Percentiles rank a stretch among this genome's conserved stretches.
Conservation (phyloP, 2,797 vertebrate genomes). For the Alcedo quadribrachys region DNA sequence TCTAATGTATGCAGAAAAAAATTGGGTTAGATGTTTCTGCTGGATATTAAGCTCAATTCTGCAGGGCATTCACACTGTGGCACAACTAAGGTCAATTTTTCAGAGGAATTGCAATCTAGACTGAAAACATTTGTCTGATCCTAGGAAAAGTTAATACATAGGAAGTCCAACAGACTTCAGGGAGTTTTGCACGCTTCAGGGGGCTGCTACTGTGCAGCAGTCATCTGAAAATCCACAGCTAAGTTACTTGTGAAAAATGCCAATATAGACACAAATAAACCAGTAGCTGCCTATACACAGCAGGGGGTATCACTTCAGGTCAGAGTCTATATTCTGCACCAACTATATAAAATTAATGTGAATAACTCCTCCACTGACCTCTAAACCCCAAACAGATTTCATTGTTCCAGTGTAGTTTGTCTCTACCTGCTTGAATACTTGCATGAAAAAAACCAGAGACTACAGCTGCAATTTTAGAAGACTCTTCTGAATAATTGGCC, state of each 20-base stretch:
- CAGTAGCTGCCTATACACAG: background rate
- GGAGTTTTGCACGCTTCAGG: background rate
- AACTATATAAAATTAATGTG: background rate
- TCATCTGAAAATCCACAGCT: background rate
- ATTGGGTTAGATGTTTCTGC: background rate
- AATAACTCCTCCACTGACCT: background rate
- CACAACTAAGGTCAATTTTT: background rate
- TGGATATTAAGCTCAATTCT: background rate
- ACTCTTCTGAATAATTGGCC: background rate
- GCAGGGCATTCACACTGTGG: background rate
- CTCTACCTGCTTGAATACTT: background rate
- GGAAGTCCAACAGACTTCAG: background rate
- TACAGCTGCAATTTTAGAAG: background rate
- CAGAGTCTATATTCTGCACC: background rate
- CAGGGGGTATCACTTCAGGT: background rate
- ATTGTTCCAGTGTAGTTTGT: background rate
- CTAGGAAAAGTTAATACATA: background rate
- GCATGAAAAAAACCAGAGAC: background rate
- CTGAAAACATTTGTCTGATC: background rate
- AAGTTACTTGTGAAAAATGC: background rate
- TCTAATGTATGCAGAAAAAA: background rate
- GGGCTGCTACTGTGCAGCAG: background rate
- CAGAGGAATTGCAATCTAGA: background rate
- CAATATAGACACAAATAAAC: background rate
- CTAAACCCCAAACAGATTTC: background rate